Percentiles rank a stretch among this genome's conserved stretches.
These are phyloP conservation scores for Phataginus tetradactyla DNA, from an alignment of 2,797 vertebrate genomes.

Conservation along the genomic window DNA sequence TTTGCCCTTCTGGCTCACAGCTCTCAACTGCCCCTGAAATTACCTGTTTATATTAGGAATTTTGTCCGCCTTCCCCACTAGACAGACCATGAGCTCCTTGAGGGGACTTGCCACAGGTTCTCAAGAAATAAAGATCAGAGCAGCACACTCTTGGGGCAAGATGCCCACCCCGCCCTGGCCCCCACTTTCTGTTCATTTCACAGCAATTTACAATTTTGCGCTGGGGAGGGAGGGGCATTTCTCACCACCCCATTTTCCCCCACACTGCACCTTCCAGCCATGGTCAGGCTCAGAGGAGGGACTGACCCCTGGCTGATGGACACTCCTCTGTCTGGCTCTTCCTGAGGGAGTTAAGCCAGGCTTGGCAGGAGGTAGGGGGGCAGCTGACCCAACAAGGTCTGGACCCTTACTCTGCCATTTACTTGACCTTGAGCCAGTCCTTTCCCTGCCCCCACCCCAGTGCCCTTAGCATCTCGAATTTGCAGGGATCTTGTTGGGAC, in stretches of 20 bases:
- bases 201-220: background rate
- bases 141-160: rapidly evolving
- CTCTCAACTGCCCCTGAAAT: background rate
- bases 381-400: background rate
- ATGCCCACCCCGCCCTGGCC: background rate
- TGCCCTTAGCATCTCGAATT: background rate
- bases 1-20: background rate
- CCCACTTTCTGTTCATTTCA: background rate
- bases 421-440: background rate
- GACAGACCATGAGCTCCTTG: background rate
- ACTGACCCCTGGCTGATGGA: background rate
- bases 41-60: background rate
- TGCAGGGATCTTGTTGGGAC: background rate
- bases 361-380: background rate
- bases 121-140: background rate
- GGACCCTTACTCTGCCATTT: background rate
- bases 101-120: background rate
- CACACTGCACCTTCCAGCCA: background rate
- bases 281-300: too few species aligned
- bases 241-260: background rate
- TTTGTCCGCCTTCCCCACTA: background rate
- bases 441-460: background rate
- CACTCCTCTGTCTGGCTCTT: background rate
- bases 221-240: background rate
- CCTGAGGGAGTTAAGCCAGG: background rate